Percentiles rank a stretch among this genome's conserved stretches.
These are phyloP conservation scores for Drosophila obscura DNA, from an alignment of 1,140 invertebrate genomes.

Conservation along the genomic window DNA sequence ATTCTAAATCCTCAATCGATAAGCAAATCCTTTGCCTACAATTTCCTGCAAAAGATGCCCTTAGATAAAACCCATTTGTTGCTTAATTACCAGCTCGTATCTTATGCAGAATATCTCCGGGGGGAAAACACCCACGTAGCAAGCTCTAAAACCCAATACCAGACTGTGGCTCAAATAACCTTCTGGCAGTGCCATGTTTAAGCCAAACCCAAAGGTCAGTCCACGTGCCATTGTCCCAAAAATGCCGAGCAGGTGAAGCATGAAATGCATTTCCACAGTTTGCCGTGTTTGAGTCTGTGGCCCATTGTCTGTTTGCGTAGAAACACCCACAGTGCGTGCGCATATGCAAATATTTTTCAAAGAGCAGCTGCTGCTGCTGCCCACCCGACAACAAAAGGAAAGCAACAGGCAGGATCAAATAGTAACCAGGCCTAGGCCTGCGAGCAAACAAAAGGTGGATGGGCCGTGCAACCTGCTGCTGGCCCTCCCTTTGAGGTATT, in stretches of 20 bases:
- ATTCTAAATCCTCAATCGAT: constrained; percentile 10
- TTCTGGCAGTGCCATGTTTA: constrained; percentile 24
- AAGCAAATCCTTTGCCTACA: constrained; percentile 1
- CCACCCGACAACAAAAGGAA: constrained; percentile 49
- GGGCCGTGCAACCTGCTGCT: constrained; percentile 53
- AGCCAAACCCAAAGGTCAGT: constrained; percentile 57
- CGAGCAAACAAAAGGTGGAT: constrained; percentile 35
- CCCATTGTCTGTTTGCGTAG: constrained; percentile 55
- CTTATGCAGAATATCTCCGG: background rate
- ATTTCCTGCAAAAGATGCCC: constrained; percentile 2
- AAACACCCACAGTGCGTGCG: constrained; percentile 69
- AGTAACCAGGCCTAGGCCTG: constrained; percentile 3
- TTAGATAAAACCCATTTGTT: constrained; percentile 31
- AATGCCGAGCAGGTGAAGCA: constrained; percentile 61
- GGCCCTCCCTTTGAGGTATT: constrained; percentile 52
- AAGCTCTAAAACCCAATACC: background rate
- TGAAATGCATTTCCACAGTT: constrained; percentile 17
- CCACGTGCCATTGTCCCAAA: constrained; percentile 56
- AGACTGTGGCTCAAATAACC: constrained; percentile 18
- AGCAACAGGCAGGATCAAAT: constrained; percentile 71
- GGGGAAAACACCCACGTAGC: background rate
- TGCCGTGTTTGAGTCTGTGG: background rate
- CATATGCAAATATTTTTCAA: constrained; percentile 71
- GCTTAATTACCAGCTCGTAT: constrained; percentile 19
- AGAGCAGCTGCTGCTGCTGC: constrained; percentile 60